A percentile compares a stretch with the other conserved stretches of the same genome.
Evolutionary conservation across 1,140 invertebrate genomes (phyloP).

Genomic region (Copidosoma floridanum): DNA sequence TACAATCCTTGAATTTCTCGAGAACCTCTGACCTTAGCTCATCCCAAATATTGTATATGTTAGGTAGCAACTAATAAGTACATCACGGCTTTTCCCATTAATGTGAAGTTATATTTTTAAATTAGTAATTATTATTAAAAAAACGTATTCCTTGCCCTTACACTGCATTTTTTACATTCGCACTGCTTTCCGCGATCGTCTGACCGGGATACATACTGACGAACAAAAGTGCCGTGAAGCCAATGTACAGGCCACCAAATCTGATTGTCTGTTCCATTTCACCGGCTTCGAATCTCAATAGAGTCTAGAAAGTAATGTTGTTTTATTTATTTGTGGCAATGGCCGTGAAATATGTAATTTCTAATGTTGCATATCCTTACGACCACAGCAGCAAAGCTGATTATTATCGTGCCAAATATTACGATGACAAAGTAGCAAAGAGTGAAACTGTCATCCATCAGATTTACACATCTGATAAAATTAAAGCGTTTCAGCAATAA

Average conservation of each 20-base stretch:
- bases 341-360: not conserved
- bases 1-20: no score
- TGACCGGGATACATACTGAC: not conserved
- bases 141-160: not conserved
- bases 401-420: not conserved
- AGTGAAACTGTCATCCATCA: slow-evolving; percentile 1
- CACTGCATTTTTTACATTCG: not conserved
- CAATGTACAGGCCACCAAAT: not conserved
- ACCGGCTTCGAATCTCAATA: not conserved
- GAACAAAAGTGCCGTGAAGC: not conserved
- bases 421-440: not conserved
- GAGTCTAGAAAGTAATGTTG: no score
- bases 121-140: no score
- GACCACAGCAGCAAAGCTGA: slow-evolving; percentile 1
- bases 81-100: no score
- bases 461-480: not conserved
- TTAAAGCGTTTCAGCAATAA: no score
- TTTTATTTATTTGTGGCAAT: no score
- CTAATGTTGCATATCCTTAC: not conserved
- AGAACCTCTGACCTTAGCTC: no score
- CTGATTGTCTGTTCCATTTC: not conserved
- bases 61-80: no score
- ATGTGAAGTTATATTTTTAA: no score
- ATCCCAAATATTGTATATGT: no score
- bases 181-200: not conserved